Evolutionary conservation across 2,113 vertebrate species (phyloP).

Genomic region (Neoarius graeffei): DNA sequence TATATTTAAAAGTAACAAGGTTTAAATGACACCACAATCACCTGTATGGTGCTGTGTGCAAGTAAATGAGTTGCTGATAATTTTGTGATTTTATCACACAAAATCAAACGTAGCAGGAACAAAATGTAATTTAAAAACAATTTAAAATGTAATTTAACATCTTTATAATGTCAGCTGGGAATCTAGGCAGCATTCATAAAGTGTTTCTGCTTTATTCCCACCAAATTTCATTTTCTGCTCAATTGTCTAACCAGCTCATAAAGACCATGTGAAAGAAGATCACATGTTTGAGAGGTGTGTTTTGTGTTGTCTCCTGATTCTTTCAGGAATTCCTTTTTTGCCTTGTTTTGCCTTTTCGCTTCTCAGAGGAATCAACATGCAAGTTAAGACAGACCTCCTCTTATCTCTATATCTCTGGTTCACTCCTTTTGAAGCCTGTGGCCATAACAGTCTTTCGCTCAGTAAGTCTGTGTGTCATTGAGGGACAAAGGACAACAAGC

Average conservation of each 20-base stretch:
- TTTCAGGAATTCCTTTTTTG: constrained; percentile 44
- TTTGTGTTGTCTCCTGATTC: constrained; percentile 19
- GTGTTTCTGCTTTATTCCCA: background rate
- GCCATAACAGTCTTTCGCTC: constrained; percentile 45
- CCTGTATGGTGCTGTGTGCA: background rate
- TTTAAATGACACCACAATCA: background rate
- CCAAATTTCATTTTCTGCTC: background rate
- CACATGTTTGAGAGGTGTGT: background rate
- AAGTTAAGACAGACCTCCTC: constrained; percentile 52
- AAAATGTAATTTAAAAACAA: background rate
- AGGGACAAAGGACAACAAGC: constrained; percentile 36
- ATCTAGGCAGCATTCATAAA: background rate
- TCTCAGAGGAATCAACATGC: constrained; percentile 48
- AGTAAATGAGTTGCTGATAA: background rate
- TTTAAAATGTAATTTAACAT: background rate
- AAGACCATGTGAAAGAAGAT: background rate
- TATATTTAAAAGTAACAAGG: background rate
- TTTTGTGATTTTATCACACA: background rate
- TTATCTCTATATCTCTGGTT: constrained; percentile 51
- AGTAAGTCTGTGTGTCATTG: constrained; percentile 39
- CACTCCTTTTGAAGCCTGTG: constrained; percentile 36
- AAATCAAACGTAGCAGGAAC: background rate
- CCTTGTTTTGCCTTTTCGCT: constrained; percentile 46
- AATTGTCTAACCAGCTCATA: no score
- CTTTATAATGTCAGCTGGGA: background rate